phyloP scores from a whole-genome alignment of 2,113 vertebrate species.

The Dasyurus viverrinus region DNA sequence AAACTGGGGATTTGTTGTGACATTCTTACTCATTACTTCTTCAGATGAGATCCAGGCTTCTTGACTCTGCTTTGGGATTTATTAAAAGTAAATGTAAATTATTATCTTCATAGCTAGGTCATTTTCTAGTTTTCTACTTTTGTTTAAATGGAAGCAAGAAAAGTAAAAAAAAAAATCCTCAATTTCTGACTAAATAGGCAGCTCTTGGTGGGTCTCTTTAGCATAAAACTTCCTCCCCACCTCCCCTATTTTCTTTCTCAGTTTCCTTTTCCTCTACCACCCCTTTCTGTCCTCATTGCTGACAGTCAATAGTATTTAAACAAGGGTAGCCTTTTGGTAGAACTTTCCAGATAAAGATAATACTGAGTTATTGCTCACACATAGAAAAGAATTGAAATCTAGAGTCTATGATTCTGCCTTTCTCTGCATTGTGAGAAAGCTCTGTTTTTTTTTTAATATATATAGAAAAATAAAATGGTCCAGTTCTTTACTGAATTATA shows the following conservation, averaged over 20 bases:
- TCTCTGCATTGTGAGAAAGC: not conserved
- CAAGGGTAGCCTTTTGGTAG: not conserved
- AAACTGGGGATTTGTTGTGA: slow-evolving; percentile 33
- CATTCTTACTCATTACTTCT: slow-evolving; percentile 43
- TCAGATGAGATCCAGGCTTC: not conserved
- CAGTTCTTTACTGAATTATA: too few species aligned
- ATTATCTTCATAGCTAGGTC: not conserved
- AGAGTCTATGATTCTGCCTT: not conserved
- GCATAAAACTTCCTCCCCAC: not conserved
- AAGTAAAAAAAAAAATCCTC: not conserved
- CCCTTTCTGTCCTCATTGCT: not conserved
- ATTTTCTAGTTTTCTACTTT: not conserved
- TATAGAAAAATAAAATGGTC: not conserved
- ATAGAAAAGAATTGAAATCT: not conserved
- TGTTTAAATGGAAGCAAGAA: not conserved
- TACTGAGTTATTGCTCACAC: not conserved
- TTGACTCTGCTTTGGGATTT: not conserved
- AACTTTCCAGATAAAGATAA: not conserved
- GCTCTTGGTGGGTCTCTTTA: not conserved
- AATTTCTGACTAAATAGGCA: not conserved
- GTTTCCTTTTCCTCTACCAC: not conserved
- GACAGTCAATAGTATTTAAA: not conserved
- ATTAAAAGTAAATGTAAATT: not conserved
- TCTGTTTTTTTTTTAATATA: not conserved
- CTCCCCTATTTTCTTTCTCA: not conserved